These are phyloP conservation scores for Arizona elegans DNA, from an alignment of 2,113 vertebrate species.

Conservation along the genomic window DNA sequence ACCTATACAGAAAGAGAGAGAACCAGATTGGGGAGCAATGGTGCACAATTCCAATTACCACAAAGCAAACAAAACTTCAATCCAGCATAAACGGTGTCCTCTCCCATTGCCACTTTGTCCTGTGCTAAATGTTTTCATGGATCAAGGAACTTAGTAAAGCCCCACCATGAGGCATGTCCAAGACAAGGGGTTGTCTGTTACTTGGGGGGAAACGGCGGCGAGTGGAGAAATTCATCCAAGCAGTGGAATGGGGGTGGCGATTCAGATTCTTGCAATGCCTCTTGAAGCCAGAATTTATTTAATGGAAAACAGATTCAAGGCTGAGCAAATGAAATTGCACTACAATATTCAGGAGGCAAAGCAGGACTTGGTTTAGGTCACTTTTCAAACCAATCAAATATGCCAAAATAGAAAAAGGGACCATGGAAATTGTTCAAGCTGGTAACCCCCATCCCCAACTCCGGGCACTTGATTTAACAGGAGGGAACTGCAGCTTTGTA, in stretches of 20 bases:
- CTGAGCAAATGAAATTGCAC: neutral
- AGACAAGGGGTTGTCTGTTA: neutral
- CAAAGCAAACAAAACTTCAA: neutral
- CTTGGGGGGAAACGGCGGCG: neutral
- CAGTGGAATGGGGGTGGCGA: neutral
- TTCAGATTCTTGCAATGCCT: neutral
- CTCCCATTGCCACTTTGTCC: neutral
- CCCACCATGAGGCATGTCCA: neutral
- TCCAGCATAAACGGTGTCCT: neutral
- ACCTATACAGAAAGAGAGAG: neutral
- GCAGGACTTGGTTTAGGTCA: constrained; percentile 15
- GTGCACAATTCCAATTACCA: neutral
- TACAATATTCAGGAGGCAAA: neutral
- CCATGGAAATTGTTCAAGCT: accelerated
- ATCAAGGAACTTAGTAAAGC: neutral
- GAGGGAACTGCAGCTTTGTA: neutral
- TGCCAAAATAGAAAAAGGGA: neutral
- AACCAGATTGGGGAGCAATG: neutral
- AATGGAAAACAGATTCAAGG: constrained; percentile 50
- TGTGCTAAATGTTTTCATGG: neutral
- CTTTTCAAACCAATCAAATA: neutral
- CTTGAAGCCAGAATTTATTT: constrained; percentile 15
- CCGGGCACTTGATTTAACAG: neutral
- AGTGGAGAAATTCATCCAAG: neutral
- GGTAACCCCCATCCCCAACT: neutral